Percentiles rank a stretch among this genome's conserved stretches.
These are phyloP conservation scores for Bufo gargarizans DNA, from an alignment of 2,113 vertebrate genomes.

Conservation along the genomic window DNA sequence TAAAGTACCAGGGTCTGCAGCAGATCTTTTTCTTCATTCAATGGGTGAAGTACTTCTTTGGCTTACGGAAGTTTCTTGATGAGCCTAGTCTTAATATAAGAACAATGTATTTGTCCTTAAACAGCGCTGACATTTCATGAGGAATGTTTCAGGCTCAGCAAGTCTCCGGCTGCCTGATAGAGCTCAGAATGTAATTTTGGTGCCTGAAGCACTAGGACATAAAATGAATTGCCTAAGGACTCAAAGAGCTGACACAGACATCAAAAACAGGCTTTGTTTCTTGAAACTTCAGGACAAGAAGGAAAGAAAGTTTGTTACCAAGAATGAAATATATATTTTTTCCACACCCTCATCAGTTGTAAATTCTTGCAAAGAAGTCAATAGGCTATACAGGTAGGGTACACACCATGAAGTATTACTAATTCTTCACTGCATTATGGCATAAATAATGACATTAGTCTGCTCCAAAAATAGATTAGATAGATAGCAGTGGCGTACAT, in stretches of 20 bases:
- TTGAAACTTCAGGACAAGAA: neutral
- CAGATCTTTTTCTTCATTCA: neutral
- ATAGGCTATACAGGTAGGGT: too few relatives aligned
- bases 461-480: too few relatives aligned
- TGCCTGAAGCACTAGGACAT: constrained; percentile 19
- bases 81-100: neutral
- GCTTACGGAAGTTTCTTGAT: neutral
- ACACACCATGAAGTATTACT: neutral
- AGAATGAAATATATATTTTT: neutral
- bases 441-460: too few relatives aligned
- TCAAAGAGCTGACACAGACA: constrained; percentile 24
- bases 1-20: neutral
- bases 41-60: neutral
- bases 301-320: constrained; percentile 2
- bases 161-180: constrained; percentile 20
- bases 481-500: too few relatives aligned
- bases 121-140: constrained; percentile 18
- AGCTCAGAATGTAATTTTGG: constrained; percentile 40
- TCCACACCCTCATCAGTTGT: neutral
- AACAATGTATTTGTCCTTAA: constrained; percentile 21
- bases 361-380: neutral
- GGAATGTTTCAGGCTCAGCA: constrained; percentile 23
- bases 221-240: constrained; percentile 27
- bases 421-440: neutral
- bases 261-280: neutral